Percentiles rank a stretch among this genome's conserved stretches.
These are phyloP conservation scores for Anableps anableps DNA, from an alignment of 2,797 vertebrate genomes.

Conservation along the genomic window DNA sequence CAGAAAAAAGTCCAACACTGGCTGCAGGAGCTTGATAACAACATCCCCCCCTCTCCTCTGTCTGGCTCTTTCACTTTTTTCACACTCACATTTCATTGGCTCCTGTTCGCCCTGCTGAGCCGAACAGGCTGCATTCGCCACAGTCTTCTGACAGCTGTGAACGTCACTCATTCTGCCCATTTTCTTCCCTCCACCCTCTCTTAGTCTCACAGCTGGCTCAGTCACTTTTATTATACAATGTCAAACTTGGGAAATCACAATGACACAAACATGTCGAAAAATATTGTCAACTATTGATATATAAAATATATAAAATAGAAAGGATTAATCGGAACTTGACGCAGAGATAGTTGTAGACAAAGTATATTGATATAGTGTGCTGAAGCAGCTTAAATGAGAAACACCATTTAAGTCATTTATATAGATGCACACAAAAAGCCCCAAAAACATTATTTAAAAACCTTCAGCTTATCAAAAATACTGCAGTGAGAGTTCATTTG, in stretches of 20 bases:
- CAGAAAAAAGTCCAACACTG: slow-evolving; percentile 51
- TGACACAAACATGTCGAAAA: slow-evolving; percentile 5
- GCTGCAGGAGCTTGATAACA: slow-evolving; percentile 47
- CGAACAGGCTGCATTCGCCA: slow-evolving; percentile 74
- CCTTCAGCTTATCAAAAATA: neutral
- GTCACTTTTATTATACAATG: slow-evolving; percentile 26
- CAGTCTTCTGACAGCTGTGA: slow-evolving; percentile 55
- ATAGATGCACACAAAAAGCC: neutral
- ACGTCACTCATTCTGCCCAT: slow-evolving; percentile 42
- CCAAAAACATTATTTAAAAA: neutral
- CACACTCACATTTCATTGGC: slow-evolving; percentile 23
- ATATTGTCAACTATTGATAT: slow-evolving; percentile 47
- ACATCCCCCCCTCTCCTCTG: slow-evolving; percentile 46
- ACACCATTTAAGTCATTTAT: neutral
- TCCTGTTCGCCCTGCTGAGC: slow-evolving; percentile 60
- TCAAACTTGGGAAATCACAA: neutral
- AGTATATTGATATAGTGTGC: neutral
- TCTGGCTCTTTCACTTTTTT: slow-evolving; percentile 19
- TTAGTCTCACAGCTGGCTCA: slow-evolving; percentile 6
- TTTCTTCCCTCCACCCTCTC: slow-evolving; percentile 27
- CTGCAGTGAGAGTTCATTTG: too few relatives aligned
- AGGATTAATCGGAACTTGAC: neutral
- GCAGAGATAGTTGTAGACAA: neutral
- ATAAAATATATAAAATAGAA: neutral
- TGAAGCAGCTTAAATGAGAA: neutral